Conservation (phyloP, 2,113 vertebrate species). For the Falcunculus frontatus region DNA sequence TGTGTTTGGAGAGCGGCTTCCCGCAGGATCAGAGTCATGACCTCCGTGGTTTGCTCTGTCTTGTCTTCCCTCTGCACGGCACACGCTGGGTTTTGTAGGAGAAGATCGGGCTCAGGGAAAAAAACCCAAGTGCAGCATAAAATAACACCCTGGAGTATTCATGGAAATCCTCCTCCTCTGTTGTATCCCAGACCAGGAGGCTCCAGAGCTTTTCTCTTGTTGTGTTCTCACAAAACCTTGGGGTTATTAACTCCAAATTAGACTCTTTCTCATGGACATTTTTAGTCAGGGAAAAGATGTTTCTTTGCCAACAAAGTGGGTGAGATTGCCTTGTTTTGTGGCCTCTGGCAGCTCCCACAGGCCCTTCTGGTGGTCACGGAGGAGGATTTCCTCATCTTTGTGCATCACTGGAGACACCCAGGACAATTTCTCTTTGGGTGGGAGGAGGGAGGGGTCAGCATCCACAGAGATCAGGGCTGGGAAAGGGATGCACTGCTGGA, state of each 20-base stretch:
- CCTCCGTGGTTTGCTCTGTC: slow-evolving; percentile 40
- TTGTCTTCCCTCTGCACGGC: not conserved
- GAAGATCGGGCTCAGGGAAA: not conserved
- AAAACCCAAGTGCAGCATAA: not conserved
- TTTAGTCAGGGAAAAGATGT: not conserved
- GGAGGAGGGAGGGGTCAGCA: not conserved
- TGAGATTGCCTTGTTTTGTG: not conserved
- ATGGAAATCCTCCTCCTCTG: not conserved
- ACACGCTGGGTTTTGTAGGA: not conserved
- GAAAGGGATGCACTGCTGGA: not conserved
- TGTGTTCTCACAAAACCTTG: slow-evolving; percentile 2
- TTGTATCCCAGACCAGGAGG: not conserved
- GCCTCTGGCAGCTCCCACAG: not conserved
- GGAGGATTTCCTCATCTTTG: not conserved
- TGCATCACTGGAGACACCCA: not conserved
- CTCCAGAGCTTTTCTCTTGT: not conserved
- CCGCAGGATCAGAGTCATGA: not conserved
- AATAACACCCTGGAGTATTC: not conserved
- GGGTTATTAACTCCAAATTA: not conserved
- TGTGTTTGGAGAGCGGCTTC: slow-evolving; percentile 17
- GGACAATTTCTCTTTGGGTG: accelerated
- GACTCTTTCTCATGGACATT: not conserved
- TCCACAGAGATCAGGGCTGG: not conserved
- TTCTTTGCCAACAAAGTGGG: not conserved
- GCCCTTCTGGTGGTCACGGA: not conserved